Base-by-base conservation (phyloP, 2,797 vertebrate species). In the Muscicapa comitata region DNA sequence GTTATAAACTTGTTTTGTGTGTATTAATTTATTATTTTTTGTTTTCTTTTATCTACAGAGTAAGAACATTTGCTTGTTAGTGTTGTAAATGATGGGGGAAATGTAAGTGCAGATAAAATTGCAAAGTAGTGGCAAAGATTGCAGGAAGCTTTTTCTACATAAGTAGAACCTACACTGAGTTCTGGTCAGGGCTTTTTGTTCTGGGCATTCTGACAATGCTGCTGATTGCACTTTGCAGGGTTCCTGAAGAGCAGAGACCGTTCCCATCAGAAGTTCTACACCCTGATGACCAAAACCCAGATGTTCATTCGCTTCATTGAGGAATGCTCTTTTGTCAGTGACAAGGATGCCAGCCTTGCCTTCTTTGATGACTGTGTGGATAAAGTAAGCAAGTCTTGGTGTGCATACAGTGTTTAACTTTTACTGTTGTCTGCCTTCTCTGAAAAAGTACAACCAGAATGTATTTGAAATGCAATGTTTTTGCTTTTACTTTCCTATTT, bases 271-370 rank as follows among this genome's bases (percentile, higher is more conserved):
- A 99, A 99, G 97, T 99, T 99, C 97, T 99, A 99, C 97, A 99
- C 98, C 6, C 97, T 99, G 95, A 99, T 99, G 99, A 99, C 99
- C 88, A 99, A 99, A 98, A 99, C 99, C 37, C 99, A 99, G 62
- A 99, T 99, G 99, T 99, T 99, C 95, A 99, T 99, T 96, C 99
- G 99, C 48, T 99, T 99, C 97, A 99, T 99, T 53, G 99, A 99
- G 89, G 99, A 99, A 88, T 99, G 99, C 96, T 99, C 99, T 70
- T 99, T 99, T 90, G 99, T 99, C 97, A 99, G 99, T 28, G 99
- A 99, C 94, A 99, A 99, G 97, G 99, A 99, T 15, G 98, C 99
- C 81, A 99, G 99, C 94, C 98, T 99, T 94, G 99, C 99, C 7
- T 99, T 99, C 98, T 99, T 99, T 96, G 99, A 99, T 97, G 99